Percentiles rank a stretch among this genome's conserved stretches.
phyloP scores from a whole-genome alignment of 2,888 invertebrate genomes.

The Philopedon plagiatum region DNA sequence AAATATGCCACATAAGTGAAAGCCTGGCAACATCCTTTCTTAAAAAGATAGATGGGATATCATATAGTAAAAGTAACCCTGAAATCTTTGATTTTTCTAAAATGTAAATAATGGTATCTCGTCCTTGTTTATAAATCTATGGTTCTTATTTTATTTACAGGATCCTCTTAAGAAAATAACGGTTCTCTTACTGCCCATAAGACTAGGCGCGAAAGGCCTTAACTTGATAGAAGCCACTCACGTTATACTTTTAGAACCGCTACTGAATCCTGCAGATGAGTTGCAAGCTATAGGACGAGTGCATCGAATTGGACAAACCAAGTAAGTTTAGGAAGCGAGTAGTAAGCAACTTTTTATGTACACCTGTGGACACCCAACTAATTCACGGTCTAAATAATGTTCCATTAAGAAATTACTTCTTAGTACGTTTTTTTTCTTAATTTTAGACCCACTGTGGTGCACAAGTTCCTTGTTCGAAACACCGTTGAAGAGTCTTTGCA shows the following conservation, averaged over 20 bases:
- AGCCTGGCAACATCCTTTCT: too few relatives aligned
- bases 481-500: constrained; percentile 82
- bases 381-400: too few relatives aligned
- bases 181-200: constrained; percentile 78
- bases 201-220: constrained; percentile 82
- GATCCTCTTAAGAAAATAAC: constrained; percentile 68
- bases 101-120: too few relatives aligned
- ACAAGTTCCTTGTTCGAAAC: constrained; percentile 77
- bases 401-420: too few relatives aligned
- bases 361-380: too few relatives aligned
- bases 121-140: too few relatives aligned
- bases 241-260: constrained; percentile 82
- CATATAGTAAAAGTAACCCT: too few relatives aligned
- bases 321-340: constrained; percentile 70
- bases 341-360: too few relatives aligned
- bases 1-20: too few relatives aligned
- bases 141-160: constrained; percentile 45
- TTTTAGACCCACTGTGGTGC: constrained; percentile 76
- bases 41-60: too few relatives aligned
- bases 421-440: constrained; percentile 30
- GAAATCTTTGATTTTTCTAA: too few relatives aligned
- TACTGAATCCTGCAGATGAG: constrained; percentile 81
- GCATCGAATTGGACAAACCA: constrained; percentile 85
- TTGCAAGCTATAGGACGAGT: constrained; percentile 84
- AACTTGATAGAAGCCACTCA: constrained; percentile 86